Evolutionary conservation across 2,113 vertebrate genomes (phyloP), one percentile per base, ranked within the genome.

Genomic region (Mobula hypostoma): DNA sequence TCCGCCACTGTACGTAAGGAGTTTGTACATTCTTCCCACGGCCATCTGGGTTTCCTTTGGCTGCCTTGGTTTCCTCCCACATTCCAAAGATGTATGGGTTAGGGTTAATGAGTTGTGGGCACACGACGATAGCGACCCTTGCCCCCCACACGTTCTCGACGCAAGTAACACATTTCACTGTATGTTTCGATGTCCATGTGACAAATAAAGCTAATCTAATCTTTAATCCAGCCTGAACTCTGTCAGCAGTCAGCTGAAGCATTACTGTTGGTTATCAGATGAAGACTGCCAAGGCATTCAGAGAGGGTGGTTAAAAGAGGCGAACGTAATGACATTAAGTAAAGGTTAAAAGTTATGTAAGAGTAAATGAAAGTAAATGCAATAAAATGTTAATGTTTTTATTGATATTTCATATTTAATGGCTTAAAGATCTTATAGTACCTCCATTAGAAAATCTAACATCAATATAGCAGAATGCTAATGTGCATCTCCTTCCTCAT

Each of bases 401-500:
- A 90, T 68, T 90, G 61, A 90, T 90, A 90, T 68, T 90, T 66
- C 61, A 90, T 66, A 66, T 90, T 90, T 90, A 66, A 90, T 90
- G 29, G 61, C 61, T 29, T 32, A 36, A 66, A 66, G n/a, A 90
- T 90, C 85, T 68, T 5, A 88, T 29, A 29, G 11, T 88, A 66
- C 29, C 5, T n/a, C 1, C 85, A 68, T 90, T 66, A 90, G n/a
- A 90, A 90, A 90, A 15, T 90, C n/a, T 7, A 90, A n/a, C 85
- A 90, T 63, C 61, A 68, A n/a, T 68, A 19, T 66, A 66, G 61
- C 29, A 66, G n/a, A 90, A 90, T 66, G 5, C 17, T 90, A 90
- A 66, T 90, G n/a, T 79, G 24, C 56, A 87, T 87, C 11, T 29
- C 83, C 21, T 61, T 87, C 5, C 58, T 90, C 85, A 68, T 90